A percentile compares a stretch with the other conserved stretches of the same genome.
phyloP scores from a whole-genome alignment of 2,797 vertebrate genomes.

The Sandelia bainsii region DNA sequence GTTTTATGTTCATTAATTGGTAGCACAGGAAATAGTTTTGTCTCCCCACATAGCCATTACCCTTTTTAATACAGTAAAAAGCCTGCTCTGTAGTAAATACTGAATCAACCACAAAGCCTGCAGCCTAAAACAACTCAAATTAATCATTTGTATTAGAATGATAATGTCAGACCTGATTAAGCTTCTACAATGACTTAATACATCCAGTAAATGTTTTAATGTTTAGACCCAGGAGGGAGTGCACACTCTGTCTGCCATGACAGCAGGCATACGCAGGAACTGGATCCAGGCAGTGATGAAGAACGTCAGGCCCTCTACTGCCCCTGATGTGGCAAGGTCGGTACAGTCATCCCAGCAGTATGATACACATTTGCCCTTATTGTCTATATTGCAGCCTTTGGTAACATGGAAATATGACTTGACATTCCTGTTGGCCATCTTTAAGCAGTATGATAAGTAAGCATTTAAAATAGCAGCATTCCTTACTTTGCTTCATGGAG shows the following conservation, averaged over 20 bases:
- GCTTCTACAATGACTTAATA: neutral
- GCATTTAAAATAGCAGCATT: too few species aligned
- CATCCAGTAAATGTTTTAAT: neutral
- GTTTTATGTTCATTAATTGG: neutral
- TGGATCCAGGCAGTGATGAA: slow-evolving; percentile 90
- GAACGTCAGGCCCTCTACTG: slow-evolving; percentile 86
- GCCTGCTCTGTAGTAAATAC: neutral
- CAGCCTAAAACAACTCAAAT: too few species aligned
- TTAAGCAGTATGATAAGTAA: too few species aligned
- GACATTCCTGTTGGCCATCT: neutral
- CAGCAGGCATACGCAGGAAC: slow-evolving; percentile 88
- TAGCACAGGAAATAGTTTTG: neutral
- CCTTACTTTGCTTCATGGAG: neutral
- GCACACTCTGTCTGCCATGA: slow-evolving; percentile 89
- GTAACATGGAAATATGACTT: neutral
- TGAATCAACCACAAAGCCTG: too few species aligned
- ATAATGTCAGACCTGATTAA: too few species aligned
- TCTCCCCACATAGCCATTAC: neutral
- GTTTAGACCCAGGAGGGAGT: slow-evolving; percentile 85
- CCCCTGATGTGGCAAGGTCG: slow-evolving; percentile 87
- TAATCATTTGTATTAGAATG: too few species aligned
- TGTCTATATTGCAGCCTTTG: neutral
- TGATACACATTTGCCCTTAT: neutral
- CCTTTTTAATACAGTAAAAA: neutral
- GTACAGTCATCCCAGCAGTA: slow-evolving; percentile 2